phyloP scores from a whole-genome alignment of 2,888 invertebrate genomes.

The Helicoverpa assulta region DNA sequence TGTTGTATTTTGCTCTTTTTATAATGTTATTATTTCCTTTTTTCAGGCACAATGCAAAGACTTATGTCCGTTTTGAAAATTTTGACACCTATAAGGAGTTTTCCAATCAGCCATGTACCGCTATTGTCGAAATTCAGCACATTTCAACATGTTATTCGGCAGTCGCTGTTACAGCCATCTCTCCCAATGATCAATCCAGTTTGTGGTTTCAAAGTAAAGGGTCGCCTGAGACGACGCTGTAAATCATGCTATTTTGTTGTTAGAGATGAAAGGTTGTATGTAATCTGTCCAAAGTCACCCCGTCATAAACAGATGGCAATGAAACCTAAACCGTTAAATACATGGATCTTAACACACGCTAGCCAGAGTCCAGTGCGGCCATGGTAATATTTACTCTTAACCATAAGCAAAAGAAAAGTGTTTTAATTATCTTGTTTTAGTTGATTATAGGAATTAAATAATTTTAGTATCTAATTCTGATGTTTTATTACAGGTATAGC shows the following conservation, averaged over 20 bases:
- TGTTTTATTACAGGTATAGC: not conserved
- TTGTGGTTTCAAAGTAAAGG: constrained; percentile 92
- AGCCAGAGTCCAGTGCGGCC: constrained; percentile 90
- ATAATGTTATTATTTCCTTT: constrained; percentile 35
- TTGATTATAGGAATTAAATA: not conserved
- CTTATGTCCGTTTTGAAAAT: constrained; percentile 73
- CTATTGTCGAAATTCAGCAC: constrained; percentile 66
- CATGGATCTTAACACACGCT: constrained; percentile 94
- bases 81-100: constrained; percentile 60
- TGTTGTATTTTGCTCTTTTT: not conserved
- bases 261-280: constrained; percentile 92
- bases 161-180: constrained; percentile 70
- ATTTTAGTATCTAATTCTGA: not conserved
- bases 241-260: constrained; percentile 94
- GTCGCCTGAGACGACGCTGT: constrained; percentile 92
- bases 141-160: constrained; percentile 66
- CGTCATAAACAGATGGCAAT: constrained; percentile 96
- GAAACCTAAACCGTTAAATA: constrained; percentile 92
- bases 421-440: not conserved
- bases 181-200: constrained; percentile 73
- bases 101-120: constrained; percentile 60
- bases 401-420: constrained; percentile 16
- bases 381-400: constrained; percentile 72
- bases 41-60: constrained; percentile 71
- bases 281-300: constrained; percentile 94